phyloP scores from a whole-genome alignment of 2,888 invertebrate species.

The Meghimatium bilineatum region DNA sequence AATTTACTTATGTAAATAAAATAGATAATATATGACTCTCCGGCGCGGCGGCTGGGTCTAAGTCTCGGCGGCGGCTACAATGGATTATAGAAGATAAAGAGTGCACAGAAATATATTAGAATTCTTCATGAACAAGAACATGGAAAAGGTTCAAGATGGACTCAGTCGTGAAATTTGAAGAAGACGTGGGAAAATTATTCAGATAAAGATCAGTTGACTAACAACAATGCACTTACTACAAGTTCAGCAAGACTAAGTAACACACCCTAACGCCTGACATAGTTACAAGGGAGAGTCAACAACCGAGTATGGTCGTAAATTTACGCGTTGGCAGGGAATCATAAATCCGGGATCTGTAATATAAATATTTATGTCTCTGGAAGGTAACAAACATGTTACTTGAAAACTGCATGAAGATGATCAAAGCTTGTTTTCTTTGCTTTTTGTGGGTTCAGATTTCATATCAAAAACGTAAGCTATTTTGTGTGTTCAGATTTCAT shows the following conservation, averaged over 20 bases:
- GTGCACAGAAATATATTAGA: too few species aligned
- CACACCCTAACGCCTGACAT: background rate
- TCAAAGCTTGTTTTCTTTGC: background rate
- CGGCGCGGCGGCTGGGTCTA: too few species aligned
- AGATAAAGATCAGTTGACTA: background rate
- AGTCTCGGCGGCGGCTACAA: too few species aligned
- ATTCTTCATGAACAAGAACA: too few species aligned
- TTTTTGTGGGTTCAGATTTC: too few species aligned
- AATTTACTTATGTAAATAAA: too few species aligned
- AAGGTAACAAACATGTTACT: too few species aligned
- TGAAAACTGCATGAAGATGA: background rate
- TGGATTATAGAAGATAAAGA: too few species aligned
- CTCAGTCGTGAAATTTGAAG: background rate
- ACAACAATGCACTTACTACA: background rate
- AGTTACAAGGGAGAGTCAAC: background rate
- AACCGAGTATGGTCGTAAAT: slow-evolving; percentile 3
- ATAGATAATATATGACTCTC: too few species aligned
- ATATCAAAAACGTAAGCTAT: too few species aligned
- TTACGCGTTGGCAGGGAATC: background rate
- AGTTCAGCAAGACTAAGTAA: background rate
- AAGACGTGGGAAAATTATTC: background rate
- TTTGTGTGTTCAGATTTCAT: slow-evolving; percentile 10
- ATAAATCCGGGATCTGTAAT: background rate
- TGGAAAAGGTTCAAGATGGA: background rate
- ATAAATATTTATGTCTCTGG: background rate